A percentile compares a stretch with the other conserved stretches of the same genome.
Evolutionary conservation across 2,113 vertebrate genomes (phyloP).

Genomic region (Dipodomys merriami): DNA sequence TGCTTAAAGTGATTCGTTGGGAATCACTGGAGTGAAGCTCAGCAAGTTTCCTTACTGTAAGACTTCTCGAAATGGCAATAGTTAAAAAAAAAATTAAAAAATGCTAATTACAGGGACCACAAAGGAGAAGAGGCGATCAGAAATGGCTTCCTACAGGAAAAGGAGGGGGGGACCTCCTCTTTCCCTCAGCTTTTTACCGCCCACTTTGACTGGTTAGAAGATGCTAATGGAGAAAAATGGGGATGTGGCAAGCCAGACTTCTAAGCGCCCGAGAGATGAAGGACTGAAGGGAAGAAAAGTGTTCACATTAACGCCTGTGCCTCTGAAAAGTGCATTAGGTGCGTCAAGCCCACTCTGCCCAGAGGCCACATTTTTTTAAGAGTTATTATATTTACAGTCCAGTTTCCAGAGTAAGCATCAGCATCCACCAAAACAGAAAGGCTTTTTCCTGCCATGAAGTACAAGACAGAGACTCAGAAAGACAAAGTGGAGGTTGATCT

Average conservation of each 20-base stretch:
- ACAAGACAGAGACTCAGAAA: background rate
- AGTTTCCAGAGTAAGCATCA: background rate
- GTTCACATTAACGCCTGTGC: background rate
- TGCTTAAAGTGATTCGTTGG: background rate
- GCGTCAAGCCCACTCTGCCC: background rate
- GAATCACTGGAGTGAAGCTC: background rate
- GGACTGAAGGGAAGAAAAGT: background rate
- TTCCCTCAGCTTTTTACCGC: no score
- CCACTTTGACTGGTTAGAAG: background rate
- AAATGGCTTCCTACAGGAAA: background rate
- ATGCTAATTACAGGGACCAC: background rate
- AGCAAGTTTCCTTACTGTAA: background rate
- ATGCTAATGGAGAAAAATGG: background rate
- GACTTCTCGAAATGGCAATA: background rate
- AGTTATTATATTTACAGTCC: background rate
- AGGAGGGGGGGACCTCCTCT: background rate
- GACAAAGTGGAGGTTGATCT: background rate
- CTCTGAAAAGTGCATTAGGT: background rate
- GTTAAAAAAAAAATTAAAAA: no score
- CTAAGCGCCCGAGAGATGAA: rapidly evolving
- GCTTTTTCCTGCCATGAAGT: background rate
- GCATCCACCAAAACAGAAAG: background rate
- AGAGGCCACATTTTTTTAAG: background rate
- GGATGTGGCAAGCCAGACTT: background rate
- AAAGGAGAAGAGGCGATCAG: background rate